Evolutionary conservation across 2,797 vertebrate genomes (phyloP).

Genomic region (Enteromius afrohamiltoni): DNA sequence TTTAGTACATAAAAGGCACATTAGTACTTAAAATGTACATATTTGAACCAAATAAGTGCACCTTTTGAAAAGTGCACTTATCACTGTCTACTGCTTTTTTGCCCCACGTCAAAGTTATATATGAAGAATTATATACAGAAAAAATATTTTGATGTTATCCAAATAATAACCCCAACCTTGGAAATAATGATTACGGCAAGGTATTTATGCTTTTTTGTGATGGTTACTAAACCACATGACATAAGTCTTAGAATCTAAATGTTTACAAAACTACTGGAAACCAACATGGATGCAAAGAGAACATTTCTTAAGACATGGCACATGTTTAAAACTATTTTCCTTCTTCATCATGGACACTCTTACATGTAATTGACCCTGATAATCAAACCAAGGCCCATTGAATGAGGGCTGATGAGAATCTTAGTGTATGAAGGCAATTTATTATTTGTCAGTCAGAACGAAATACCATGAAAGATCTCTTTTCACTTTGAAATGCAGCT

Average conservation of each 20-base stretch:
- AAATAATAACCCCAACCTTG: no score
- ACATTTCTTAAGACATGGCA: background rate
- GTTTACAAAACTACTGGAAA: background rate
- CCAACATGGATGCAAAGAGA: background rate
- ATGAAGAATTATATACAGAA: no score
- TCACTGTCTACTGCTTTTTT: background rate
- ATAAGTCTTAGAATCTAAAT: background rate
- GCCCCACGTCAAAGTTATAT: background rate
- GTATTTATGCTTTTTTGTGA: background rate
- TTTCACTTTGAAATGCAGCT: constrained; percentile 42
- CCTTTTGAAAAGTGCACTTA: no score
- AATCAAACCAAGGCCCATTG: background rate
- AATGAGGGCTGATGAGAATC: background rate
- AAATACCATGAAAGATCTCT: constrained; percentile 27
- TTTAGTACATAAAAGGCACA: no score
- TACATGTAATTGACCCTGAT: constrained; percentile 2
- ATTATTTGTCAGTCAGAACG: background rate
- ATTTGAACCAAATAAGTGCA: no score
- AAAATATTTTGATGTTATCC: no score
- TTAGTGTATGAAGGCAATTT: constrained; percentile 15
- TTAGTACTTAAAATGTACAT: no score
- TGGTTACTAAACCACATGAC: background rate
- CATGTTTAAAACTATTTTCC: background rate
- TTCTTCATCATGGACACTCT: background rate
- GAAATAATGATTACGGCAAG: background rate